phyloP scores from a whole-genome alignment of 2,797 vertebrate genomes.

The Anas acuta region DNA sequence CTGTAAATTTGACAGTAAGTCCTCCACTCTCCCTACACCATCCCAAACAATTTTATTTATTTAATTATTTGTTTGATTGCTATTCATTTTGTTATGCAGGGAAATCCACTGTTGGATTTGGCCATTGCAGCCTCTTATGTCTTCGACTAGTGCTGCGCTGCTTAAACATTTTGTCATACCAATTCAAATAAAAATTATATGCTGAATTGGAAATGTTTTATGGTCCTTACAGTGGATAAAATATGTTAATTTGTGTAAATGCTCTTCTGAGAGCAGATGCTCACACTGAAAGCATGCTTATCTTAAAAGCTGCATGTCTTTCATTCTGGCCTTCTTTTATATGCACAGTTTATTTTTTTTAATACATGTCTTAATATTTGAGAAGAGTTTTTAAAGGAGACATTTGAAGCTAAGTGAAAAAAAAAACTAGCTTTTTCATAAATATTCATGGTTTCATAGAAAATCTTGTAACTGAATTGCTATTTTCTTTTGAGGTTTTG shows the following conservation, averaged over 20 bases:
- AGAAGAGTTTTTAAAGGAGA: constrained; percentile 70
- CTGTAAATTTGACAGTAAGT: not conserved
- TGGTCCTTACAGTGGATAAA: constrained; percentile 77
- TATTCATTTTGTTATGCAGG: constrained; percentile 1
- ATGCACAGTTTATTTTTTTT: constrained; percentile 74
- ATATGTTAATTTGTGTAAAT: constrained; percentile 84
- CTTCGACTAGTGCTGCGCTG: constrained; percentile 50
- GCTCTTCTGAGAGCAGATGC: constrained; percentile 77
- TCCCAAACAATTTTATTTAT: not conserved
- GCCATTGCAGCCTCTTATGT: constrained; percentile 47
- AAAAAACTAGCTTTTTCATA: constrained; percentile 56
- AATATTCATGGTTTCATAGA: constrained; percentile 75
- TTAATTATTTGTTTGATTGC: not conserved
- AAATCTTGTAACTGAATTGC: constrained; percentile 71
- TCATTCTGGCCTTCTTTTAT: constrained; percentile 75
- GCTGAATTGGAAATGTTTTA: constrained; percentile 73
- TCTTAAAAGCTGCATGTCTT: constrained; percentile 78
- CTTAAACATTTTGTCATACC: constrained; percentile 63
- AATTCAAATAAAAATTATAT: constrained; percentile 78
- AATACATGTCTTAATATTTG: constrained; percentile 75
- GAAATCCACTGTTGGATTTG: constrained; percentile 60
- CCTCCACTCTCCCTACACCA: not conserved
- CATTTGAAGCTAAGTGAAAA: constrained; percentile 70
- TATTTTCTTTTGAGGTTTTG: constrained; percentile 59
- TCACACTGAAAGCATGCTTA: constrained; percentile 72